phyloP scores from a whole-genome alignment of 2,888 invertebrate genomes.

The Podabrus alpinus region DNA sequence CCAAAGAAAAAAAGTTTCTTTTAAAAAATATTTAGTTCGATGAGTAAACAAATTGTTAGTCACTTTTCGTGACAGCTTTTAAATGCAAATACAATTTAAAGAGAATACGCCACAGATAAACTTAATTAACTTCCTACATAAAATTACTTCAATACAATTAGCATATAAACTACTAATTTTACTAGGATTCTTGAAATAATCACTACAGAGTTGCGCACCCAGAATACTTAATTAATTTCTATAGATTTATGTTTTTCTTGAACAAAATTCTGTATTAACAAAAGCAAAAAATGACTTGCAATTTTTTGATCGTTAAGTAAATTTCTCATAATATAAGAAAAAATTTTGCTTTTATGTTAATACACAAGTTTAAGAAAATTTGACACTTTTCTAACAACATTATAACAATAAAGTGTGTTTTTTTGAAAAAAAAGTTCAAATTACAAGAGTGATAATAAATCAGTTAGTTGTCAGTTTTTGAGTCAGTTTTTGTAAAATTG shows the following conservation, averaged over 20 bases:
- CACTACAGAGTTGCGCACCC: not conserved
- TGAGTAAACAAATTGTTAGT: not conserved
- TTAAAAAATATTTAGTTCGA: not conserved
- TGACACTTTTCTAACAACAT: not conserved
- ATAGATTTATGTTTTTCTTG: not conserved
- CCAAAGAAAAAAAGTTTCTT: not conserved
- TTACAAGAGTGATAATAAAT: conserved; percentile 9
- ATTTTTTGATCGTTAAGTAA: not conserved
- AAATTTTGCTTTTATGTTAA: not conserved
- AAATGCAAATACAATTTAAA: conserved; percentile 3
- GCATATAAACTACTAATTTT: conserved; percentile 3
- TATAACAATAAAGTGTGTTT: not conserved
- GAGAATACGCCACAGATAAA: conserved; percentile 2
- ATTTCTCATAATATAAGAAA: not conserved
- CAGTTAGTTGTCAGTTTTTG: conserved; percentile 6
- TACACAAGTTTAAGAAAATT: not conserved
- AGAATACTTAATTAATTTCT: not conserved
- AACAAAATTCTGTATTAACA: not conserved
- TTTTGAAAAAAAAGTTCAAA: conserved; percentile 1
- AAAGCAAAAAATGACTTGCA: not conserved
- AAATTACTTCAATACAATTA: conserved; percentile 3
- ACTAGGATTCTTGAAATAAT: conserved; percentile 1
- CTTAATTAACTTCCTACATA: conserved; percentile 3
- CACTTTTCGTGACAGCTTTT: not conserved
- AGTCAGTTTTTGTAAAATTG: conserved; percentile 9